These are phyloP conservation scores for Carpatolechia fugitivella DNA, from an alignment of 2,888 invertebrate genomes.

Conservation along the genomic window DNA sequence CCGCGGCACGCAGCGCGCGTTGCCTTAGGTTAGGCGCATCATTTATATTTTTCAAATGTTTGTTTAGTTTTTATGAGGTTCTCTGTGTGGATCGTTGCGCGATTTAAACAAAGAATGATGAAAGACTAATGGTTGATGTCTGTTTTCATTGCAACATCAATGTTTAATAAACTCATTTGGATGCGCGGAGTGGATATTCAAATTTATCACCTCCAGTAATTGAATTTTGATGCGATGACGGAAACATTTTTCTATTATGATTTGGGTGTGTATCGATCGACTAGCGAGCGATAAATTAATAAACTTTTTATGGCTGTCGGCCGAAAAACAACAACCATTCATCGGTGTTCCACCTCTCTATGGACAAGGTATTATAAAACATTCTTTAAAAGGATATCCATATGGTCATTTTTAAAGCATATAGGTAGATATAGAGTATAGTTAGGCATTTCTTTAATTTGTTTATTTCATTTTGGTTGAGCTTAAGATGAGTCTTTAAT, in stretches of 20 bases:
- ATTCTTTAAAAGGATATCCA: conserved; percentile 2
- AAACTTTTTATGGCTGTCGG: conserved; percentile 31
- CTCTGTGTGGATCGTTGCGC: conserved; percentile 59
- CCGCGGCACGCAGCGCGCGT: conserved; percentile 56
- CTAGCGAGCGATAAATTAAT: conserved; percentile 44
- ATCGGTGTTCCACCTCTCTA: not conserved
- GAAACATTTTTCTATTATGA: conserved; percentile 48
- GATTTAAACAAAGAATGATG: conserved; percentile 72
- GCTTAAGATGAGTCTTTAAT: too few relatives aligned
- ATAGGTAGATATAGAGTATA: too few relatives aligned
- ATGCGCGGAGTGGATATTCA: conserved; percentile 52
- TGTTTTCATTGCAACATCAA: conserved; percentile 63
- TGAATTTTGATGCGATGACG: conserved; percentile 55
- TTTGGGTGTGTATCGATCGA: conserved; percentile 40
- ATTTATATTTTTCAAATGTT: conserved; percentile 76
- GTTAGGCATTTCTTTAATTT: too few relatives aligned
- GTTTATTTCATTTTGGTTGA: too few relatives aligned
- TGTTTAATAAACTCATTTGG: conserved; percentile 73
- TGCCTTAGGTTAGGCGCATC: conserved; percentile 72
- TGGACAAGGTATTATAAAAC: not conserved
- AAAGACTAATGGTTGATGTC: conserved; percentile 70
- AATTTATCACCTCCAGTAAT: conserved; percentile 60
- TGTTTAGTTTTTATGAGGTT: conserved; percentile 67
- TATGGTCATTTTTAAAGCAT: too few relatives aligned
- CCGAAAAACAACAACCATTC: conserved; percentile 8